phyloP scores from a whole-genome alignment of 2,797 vertebrate species.

The Eulemur coronatus region DNA sequence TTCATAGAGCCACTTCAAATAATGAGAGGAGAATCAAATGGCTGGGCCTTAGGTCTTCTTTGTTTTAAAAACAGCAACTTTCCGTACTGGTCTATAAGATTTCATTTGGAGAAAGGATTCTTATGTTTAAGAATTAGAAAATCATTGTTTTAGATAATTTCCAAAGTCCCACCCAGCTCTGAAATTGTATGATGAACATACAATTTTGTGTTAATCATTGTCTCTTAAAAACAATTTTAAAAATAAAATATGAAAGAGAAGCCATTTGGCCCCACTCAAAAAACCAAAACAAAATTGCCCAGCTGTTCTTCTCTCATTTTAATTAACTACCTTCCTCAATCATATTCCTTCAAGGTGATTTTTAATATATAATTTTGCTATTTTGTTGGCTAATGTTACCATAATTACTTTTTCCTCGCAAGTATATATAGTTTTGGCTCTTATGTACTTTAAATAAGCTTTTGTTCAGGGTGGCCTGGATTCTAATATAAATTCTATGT shows the following conservation, averaged over 20 bases:
- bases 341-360: not conserved
- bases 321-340: conserved; percentile 2
- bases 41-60: not conserved
- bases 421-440: not conserved
- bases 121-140: conserved; percentile 40
- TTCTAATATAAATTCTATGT: not conserved
- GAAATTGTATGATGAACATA: not conserved
- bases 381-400: not conserved
- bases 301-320: not conserved
- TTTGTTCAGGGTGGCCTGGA: not conserved
- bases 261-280: not conserved
- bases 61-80: not conserved
- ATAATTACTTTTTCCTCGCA: not conserved
- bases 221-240: not conserved
- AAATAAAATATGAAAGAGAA: not conserved
- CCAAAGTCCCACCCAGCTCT: not conserved
- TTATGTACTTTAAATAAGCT: not conserved
- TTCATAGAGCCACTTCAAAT: not conserved
- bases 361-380: not conserved
- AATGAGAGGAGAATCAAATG: conserved; percentile 1
- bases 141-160: not conserved
- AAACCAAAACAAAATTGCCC: not conserved
- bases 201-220: not conserved
- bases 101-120: conserved; percentile 15
- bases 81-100: not conserved